A percentile compares a stretch with the other conserved stretches of the same genome.
phyloP scores from a whole-genome alignment of 1,140 invertebrate species.

The Vanessa tameamea region DNA sequence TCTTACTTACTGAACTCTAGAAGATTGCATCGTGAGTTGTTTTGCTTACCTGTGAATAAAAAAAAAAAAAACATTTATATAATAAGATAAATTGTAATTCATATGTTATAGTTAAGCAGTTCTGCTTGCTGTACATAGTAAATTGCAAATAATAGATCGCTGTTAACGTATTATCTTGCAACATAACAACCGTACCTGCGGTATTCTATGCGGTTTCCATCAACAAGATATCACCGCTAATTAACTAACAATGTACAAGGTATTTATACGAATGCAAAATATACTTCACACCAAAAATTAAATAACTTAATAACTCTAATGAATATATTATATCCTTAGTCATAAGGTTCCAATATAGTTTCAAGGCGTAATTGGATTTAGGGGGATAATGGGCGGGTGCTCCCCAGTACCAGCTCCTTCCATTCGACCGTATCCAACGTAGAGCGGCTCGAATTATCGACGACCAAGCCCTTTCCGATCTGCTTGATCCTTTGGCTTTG shows the following conservation, averaged over 20 bases:
- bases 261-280: not conserved
- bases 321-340: too few relatives aligned
- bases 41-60: constrained; percentile 26
- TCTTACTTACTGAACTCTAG: not conserved
- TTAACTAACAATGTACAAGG: not conserved
- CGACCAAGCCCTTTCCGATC: too few relatives aligned
- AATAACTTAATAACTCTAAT: not conserved
- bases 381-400: too few relatives aligned
- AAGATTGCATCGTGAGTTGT: not conserved
- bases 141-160: not conserved
- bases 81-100: not conserved
- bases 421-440: too few relatives aligned
- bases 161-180: not conserved
- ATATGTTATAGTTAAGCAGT: not conserved
- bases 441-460: too few relatives aligned
- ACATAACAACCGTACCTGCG: constrained; percentile 2
- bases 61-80: too few relatives aligned
- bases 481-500: too few relatives aligned
- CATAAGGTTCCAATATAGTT: too few relatives aligned
- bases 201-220: constrained; percentile 2
- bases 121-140: not conserved
- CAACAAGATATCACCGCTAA: not conserved
- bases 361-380: too few relatives aligned
- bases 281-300: not conserved
- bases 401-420: too few relatives aligned